Evolutionary conservation across 2,797 vertebrate genomes (phyloP).

Genomic region (Lutjanus argentimaculatus): DNA sequence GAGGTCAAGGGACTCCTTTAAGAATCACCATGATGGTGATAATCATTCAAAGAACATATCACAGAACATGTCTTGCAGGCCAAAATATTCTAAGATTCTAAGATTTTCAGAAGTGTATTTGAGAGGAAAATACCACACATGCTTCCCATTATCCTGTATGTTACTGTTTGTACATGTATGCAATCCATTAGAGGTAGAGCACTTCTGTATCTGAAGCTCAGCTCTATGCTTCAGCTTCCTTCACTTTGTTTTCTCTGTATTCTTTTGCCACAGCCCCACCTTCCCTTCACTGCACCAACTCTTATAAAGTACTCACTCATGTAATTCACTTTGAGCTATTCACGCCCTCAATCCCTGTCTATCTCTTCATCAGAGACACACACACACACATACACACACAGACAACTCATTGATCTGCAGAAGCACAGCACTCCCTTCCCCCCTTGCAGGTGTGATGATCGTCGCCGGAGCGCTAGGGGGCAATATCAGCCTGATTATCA

Average conservation of each 20-base stretch:
- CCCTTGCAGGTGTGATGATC: constrained; percentile 57
- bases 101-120: background rate
- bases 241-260: constrained; percentile 11
- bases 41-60: background rate
- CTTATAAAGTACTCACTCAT: constrained; percentile 14
- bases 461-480: constrained; percentile 80
- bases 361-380: constrained; percentile 42
- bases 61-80: background rate
- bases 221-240: constrained; percentile 3
- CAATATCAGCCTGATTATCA: constrained; percentile 84
- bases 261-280: constrained; percentile 6
- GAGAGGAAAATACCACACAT: background rate
- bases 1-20: no score
- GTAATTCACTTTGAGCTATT: constrained; percentile 56
- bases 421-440: constrained; percentile 27
- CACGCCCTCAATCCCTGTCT: constrained; percentile 46
- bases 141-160: background rate
- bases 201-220: background rate
- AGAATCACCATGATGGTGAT: no score
- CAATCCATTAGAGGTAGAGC: constrained; percentile 36
- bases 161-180: background rate
- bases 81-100: background rate
- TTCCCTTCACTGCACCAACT: constrained; percentile 26
- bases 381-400: constrained; percentile 9
- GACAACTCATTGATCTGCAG: constrained; percentile 61